Base-by-base conservation (phyloP, 1,140 invertebrate genomes). In the Antheraea mylitta region DNA sequence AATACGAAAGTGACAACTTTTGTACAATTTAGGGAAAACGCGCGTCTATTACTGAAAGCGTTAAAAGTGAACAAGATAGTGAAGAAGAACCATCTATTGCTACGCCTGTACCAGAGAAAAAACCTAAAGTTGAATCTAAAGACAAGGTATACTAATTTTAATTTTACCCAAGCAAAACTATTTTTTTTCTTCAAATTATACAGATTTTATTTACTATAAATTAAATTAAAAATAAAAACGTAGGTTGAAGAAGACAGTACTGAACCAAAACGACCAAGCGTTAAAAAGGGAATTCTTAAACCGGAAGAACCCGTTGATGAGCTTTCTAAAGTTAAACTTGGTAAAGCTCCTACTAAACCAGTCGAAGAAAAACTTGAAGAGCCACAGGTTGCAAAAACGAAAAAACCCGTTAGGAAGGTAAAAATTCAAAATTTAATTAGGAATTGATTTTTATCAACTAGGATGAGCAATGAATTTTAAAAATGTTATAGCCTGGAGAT, bases 301-400 rank as follows among this genome's bases (percentile, higher is more conserved):
- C 82, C 86, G 68, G 92, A 93, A 79, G 89, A 93, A 79, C 93
- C 94, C 76, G 84, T 93, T 80, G 94, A 94, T 74, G 90, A 92
- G 76, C 64, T 92, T 65, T 84, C 87, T 42, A 80, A 90, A 72
- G 80, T 88, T 36, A 92, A 93, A 87, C 83, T 93, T 76, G 84
- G 86, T 42, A 93, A 92, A 73, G 76, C 86, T 78, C 89, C 93
- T 18, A 80, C 73, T 67, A 93, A 93, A 79, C 86, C 90, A 45
- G 84, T 83, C 30, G 92, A 93, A 76, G 85, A 90, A 78, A 78
- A 75, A 71, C 67, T 76, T 70, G 89, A 90, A 73, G 86, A 92
- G 79, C 83, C 85, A 42, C 83, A 91, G 73, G 77, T 77, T 38
- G 86, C 87, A 65, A 80, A 90, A 72, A 78, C 72, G 67, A 89